phyloP scores from a whole-genome alignment of 2,888 invertebrate genomes.

The Apocheima hispidaria region DNA sequence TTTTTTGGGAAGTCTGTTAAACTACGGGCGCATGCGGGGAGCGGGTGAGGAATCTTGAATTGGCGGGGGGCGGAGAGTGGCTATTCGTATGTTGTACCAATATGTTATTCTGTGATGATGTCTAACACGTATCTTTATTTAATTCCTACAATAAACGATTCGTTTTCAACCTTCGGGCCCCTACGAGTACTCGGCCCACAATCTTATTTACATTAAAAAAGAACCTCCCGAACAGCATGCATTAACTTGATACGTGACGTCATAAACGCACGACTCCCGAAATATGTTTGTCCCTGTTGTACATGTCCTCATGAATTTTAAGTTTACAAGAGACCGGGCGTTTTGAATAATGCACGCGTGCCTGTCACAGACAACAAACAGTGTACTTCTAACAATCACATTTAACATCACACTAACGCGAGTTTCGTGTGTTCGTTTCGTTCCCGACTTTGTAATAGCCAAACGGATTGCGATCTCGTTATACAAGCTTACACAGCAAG shows the following conservation, averaged over 20 bases:
- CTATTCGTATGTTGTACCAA: too few species aligned
- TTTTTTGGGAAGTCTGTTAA: too few species aligned
- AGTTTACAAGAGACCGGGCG: slow-evolving; percentile 53
- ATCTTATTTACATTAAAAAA: slow-evolving; percentile 56
- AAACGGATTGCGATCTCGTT: too few species aligned
- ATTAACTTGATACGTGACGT: slow-evolving; percentile 75
- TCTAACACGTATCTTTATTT: not conserved
- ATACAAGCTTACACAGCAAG: too few species aligned
- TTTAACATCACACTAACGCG: not conserved
- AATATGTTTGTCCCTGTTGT: slow-evolving; percentile 60
- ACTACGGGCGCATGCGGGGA: too few species aligned
- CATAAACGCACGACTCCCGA: slow-evolving; percentile 69
- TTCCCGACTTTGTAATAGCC: too few species aligned
- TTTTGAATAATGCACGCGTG: slow-evolving; percentile 65
- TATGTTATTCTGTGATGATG: too few species aligned
- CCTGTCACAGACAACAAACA: slow-evolving; percentile 19
- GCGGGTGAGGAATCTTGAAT: too few species aligned
- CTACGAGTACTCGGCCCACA: slow-evolving; percentile 10
- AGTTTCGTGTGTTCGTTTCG: too few species aligned
- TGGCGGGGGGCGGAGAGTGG: too few species aligned
- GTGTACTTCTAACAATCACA: not conserved
- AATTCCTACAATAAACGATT: not conserved
- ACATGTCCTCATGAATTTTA: slow-evolving; percentile 77
- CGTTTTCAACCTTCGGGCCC: not conserved
- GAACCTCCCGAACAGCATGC: slow-evolving; percentile 42